Evolutionary conservation across 2,797 vertebrate species (phyloP), one percentile per base, ranked within the genome.

Genomic region (Aselliscus stoliczkanus): DNA sequence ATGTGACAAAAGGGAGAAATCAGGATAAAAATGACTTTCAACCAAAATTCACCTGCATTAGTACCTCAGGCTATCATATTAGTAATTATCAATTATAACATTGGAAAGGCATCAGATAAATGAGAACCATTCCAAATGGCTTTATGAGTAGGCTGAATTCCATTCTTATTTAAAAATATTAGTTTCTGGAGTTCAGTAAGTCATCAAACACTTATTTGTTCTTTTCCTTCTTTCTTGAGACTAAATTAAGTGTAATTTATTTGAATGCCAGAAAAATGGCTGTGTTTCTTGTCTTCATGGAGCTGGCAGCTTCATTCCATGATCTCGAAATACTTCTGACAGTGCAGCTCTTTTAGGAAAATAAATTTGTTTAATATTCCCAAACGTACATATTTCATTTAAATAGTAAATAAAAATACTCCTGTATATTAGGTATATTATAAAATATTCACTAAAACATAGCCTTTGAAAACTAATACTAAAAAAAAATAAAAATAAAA

Each of bases 381-480:
- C 31, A 47, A 93, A 50, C 0, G 2, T 42, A 5, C 13, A 29
- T 10, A 73, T 47, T 47, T 79, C n/a, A 76, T 39, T 62, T 81
- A 80, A 86, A 39, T 76, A 79, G 50, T 82, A 88, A 92, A 50
- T 37, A 65, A 95, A 89, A 85, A 17, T 12, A 72, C 8, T 44
- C n/a, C n/a, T 25, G 1, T 42, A 39, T 83, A n/a, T 75, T 50
- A 77, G 62, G 39, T 5, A 52, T 23, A 64, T 87, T 87, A 42
- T 39, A 77, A 92, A 92, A 79, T 31, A 88, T 8, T 82, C 7
- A 73, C 47, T 89, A 52, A 95, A 76, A 93, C 12, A 8, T 29
- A 47, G 18, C 9, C 65, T 88, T 90, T 80, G 62, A 73, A 87
- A 95, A 31, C 52, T 69, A 79, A 27, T 58, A 42, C 58, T 67